Percentiles rank a stretch among this genome's conserved stretches.
phyloP scores from a whole-genome alignment of 2,797 vertebrate genomes.

The Menidia menidia region DNA sequence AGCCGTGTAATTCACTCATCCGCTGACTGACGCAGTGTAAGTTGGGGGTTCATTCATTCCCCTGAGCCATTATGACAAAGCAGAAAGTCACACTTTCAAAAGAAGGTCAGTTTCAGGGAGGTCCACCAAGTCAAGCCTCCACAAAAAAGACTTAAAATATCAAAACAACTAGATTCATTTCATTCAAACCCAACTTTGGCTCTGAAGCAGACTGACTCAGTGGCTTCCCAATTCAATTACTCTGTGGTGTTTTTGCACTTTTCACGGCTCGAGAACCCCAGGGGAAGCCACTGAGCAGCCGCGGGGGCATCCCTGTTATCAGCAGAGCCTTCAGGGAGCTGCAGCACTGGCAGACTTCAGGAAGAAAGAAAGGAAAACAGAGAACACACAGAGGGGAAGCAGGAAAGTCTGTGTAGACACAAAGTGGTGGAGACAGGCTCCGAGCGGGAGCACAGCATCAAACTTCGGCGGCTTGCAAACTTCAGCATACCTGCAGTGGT shows the following conservation, averaged over 20 bases:
- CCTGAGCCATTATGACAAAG: background rate
- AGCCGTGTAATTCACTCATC: no score
- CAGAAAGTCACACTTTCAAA: conserved; percentile 11
- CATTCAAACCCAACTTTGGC: conserved; percentile 22
- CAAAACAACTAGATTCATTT: conserved; percentile 3
- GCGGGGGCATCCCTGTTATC: conserved; percentile 45
- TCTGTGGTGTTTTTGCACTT: conserved; percentile 59
- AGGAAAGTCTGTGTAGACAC: conserved; percentile 9
- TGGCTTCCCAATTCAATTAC: conserved; percentile 63
- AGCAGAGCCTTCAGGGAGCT: conserved; percentile 46
- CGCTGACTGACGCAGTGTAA: no score
- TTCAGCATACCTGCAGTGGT: conserved; percentile 87
- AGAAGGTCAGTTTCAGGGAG: background rate
- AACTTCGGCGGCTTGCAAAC: conserved; percentile 28
- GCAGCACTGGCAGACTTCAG: conserved; percentile 8
- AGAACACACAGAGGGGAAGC: conserved; percentile 19
- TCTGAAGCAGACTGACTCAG: conserved; percentile 24
- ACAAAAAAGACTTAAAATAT: conserved; percentile 29
- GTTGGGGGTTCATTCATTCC: no score
- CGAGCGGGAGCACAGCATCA: conserved; percentile 12
- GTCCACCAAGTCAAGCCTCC: conserved; percentile 22
- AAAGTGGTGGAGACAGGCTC: conserved; percentile 21
- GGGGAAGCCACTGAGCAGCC: conserved; percentile 34
- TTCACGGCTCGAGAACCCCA: conserved; percentile 46
- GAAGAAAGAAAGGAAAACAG: background rate